A percentile compares a stretch with the other conserved stretches of the same genome.
phyloP scores from a whole-genome alignment of 2,797 vertebrate species.

The Acrossocheilus wenchowensis region DNA sequence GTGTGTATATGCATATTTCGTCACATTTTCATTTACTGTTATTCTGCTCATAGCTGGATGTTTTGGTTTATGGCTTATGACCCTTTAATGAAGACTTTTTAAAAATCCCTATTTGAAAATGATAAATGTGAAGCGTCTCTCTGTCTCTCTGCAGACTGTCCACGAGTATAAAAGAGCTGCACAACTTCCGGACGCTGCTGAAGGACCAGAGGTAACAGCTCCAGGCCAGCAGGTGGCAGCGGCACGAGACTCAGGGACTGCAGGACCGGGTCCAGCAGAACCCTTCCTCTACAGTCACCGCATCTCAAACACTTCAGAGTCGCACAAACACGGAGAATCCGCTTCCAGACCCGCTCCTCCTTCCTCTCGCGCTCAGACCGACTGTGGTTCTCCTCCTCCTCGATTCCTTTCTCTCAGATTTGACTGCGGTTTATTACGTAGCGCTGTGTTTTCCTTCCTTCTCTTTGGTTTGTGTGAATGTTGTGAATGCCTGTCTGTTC shows the following conservation, averaged over 20 bases:
- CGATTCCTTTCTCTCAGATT: background rate
- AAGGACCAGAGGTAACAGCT: slow-evolving; percentile 87
- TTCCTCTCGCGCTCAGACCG: background rate
- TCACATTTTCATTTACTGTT: no score
- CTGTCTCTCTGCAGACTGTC: slow-evolving; percentile 80
- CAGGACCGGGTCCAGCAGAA: slow-evolving; percentile 46
- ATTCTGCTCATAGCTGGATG: no score
- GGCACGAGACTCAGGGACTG: slow-evolving; percentile 69
- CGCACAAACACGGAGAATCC: background rate
- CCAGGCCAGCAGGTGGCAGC: slow-evolving; percentile 60
- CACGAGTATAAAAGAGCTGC: slow-evolving; percentile 91
- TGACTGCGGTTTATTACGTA: background rate
- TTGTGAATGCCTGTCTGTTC: background rate
- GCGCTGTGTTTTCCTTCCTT: background rate
- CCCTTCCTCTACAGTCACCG: background rate
- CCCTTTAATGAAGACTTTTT: background rate
- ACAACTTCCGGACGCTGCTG: slow-evolving; percentile 89
- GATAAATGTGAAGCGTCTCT: background rate
- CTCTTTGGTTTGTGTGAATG: background rate
- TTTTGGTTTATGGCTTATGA: no score
- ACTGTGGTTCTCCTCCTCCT: background rate
- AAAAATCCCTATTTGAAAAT: no score
- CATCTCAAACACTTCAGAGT: background rate
- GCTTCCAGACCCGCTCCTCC: background rate
- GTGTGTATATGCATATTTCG: no score